phyloP scores from a whole-genome alignment of 2,888 invertebrate species.

The Andrena bicolor region DNA sequence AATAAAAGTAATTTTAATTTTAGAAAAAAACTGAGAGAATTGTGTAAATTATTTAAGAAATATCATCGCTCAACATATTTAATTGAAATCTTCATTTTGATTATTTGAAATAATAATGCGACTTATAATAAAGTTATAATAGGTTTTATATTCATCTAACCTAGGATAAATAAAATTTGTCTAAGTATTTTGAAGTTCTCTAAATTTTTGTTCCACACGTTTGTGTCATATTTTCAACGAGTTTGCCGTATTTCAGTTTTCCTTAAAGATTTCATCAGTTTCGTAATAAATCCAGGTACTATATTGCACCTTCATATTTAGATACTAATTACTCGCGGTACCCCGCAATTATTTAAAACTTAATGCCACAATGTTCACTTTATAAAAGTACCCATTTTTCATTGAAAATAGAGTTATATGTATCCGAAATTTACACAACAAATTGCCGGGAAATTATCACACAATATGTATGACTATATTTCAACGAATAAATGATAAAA shows the following conservation, averaged over 20 bases:
- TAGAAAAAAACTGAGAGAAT: not conserved
- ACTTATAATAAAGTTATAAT: no score
- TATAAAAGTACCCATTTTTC: not conserved
- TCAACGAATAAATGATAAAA: not conserved
- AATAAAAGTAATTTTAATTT: not conserved
- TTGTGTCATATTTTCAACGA: no score
- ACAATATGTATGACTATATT: not conserved
- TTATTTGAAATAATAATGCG: no score
- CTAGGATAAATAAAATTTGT: no score
- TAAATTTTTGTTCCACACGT: no score
- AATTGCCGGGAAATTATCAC: not conserved
- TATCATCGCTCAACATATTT: not conserved
- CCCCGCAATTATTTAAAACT: not conserved
- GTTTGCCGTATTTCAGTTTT: no score
- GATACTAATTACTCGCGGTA: not conserved
- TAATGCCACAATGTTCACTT: not conserved
- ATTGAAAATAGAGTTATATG: no score
- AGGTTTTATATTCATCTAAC: no score
- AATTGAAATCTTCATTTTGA: not conserved
- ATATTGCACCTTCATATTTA: not conserved
- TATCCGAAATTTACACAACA: no score
- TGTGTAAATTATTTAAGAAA: not conserved
- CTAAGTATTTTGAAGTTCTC: no score
- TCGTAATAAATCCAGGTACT: not conserved
- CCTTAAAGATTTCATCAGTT: no score